Percentiles rank a stretch among this genome's conserved stretches.
Evolutionary conservation across 2,113 vertebrate genomes (phyloP).

Genomic region (Strix aluco): DNA sequence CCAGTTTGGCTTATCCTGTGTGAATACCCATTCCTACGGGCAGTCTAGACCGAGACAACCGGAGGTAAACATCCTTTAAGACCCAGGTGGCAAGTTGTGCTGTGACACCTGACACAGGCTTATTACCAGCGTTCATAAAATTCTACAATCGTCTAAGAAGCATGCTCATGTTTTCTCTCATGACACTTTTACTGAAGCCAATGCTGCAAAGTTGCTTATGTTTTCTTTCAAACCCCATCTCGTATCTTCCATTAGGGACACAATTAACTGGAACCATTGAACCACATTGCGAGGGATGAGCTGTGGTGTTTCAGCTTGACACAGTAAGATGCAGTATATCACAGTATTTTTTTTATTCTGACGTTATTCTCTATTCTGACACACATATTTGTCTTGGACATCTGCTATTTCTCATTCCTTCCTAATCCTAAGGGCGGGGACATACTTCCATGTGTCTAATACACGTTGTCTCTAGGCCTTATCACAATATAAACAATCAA

Average conservation of each 20-base stretch:
- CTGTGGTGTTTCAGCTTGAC: not conserved
- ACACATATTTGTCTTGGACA: not conserved
- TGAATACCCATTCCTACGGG: not conserved
- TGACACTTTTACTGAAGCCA: fast-evolving
- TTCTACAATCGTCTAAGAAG: not conserved
- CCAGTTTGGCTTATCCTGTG: not conserved
- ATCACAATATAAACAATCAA: slow-evolving; percentile 15
- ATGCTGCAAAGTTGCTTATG: not conserved
- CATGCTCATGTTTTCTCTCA: not conserved
- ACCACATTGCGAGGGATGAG: not conserved
- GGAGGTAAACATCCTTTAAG: not conserved
- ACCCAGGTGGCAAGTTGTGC: not conserved
- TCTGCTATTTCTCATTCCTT: slow-evolving; percentile 25
- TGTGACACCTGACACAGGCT: not conserved
- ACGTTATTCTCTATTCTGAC: not conserved
- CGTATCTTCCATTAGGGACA: not conserved
- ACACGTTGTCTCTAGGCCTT: not conserved
- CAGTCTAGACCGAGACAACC: not conserved
- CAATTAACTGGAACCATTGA: not conserved
- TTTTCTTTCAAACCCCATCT: not conserved
- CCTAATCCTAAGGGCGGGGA: not conserved
- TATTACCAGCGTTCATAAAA: not conserved
- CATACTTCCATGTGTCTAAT: not conserved
- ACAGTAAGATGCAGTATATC: not conserved
- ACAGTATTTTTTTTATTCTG: not conserved